Percentiles rank a stretch among this genome's conserved stretches.
Evolutionary conservation across 2,888 invertebrate genomes (phyloP).

Genomic region (Aphidius colemani): DNA sequence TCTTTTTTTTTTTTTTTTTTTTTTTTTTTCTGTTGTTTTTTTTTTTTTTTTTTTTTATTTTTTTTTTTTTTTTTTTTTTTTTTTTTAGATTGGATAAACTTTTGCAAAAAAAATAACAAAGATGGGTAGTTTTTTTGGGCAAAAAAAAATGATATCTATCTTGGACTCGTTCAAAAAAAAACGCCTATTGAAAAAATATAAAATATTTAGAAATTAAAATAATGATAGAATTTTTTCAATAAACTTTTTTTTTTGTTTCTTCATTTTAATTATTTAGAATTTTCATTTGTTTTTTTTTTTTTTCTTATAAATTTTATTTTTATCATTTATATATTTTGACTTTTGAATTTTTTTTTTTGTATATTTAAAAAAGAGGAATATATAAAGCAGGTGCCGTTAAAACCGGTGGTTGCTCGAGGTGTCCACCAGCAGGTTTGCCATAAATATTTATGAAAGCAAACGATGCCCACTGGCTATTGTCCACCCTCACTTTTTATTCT

Average conservation of each 20-base stretch:
- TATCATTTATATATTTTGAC: too few relatives aligned
- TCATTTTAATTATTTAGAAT: neutral
- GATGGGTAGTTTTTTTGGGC: conserved; percentile 36
- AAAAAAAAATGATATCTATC: conserved; percentile 31
- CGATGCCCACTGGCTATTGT: conserved; percentile 48
- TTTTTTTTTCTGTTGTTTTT: conserved; percentile 39
- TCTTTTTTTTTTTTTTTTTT: conserved; percentile 27
- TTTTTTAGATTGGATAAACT: conserved; percentile 39
- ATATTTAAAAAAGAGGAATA: conserved; percentile 28
- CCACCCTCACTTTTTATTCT: conserved; percentile 46
- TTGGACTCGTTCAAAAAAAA: conserved; percentile 36
- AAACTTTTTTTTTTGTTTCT: neutral
- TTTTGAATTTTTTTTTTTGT: too few relatives aligned
- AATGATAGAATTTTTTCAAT: neutral
- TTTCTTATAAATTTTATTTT: conserved; percentile 5
- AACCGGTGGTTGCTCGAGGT: conserved; percentile 49
- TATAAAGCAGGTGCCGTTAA: conserved; percentile 44
- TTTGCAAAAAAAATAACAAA: conserved; percentile 17
- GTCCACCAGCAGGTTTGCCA: conserved; percentile 29
- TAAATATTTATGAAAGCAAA: conserved; percentile 37
- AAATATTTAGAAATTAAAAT: too few relatives aligned
- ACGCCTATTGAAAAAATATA: conserved; percentile 13
- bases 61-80: conserved; percentile 40
- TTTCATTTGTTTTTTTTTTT: conserved; percentile 8
- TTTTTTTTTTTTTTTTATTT: conserved; percentile 25